A percentile compares a stretch with the other conserved stretches of the same genome.
phyloP scores from a whole-genome alignment of 2,113 vertebrate genomes.

The Atherinomorus stipes region DNA sequence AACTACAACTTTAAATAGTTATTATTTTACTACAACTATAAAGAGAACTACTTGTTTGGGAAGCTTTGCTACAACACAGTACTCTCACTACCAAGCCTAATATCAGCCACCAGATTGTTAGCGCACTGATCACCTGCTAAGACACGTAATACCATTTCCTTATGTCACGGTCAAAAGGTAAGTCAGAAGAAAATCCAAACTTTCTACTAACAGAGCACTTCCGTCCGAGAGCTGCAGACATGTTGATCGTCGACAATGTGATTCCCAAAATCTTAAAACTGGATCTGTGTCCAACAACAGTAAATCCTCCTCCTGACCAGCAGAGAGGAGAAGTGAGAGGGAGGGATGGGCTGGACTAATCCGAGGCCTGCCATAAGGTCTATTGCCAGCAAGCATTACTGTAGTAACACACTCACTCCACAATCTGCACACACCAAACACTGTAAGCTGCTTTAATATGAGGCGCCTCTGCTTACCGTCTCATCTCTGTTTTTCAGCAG shows the following conservation, averaged over 20 bases:
- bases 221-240: constrained; percentile 6
- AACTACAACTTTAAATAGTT: not conserved
- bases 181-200: constrained; percentile 27
- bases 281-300: constrained; percentile 29
- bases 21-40: not conserved
- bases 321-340: constrained; percentile 57
- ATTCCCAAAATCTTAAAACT: not conserved
- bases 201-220: constrained; percentile 18
- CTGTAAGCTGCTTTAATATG: not conserved
- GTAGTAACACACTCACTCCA: constrained; percentile 4
- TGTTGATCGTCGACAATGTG: constrained; percentile 1
- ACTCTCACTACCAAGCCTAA: not conserved
- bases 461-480: constrained; percentile 60
- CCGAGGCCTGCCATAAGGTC: constrained; percentile 51
- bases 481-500: constrained; percentile 67
- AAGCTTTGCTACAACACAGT: not conserved
- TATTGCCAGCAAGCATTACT: constrained; percentile 48
- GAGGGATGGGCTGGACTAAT: constrained; percentile 60
- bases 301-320: constrained; percentile 41
- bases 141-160: constrained; percentile 9
- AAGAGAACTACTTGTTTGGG: not conserved
- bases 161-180: not conserved
- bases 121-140: no score
- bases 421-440: not conserved
- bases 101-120: no score